These are phyloP conservation scores for Globia sparganii DNA, from an alignment of 2,888 invertebrate species.

Conservation along the genomic window DNA sequence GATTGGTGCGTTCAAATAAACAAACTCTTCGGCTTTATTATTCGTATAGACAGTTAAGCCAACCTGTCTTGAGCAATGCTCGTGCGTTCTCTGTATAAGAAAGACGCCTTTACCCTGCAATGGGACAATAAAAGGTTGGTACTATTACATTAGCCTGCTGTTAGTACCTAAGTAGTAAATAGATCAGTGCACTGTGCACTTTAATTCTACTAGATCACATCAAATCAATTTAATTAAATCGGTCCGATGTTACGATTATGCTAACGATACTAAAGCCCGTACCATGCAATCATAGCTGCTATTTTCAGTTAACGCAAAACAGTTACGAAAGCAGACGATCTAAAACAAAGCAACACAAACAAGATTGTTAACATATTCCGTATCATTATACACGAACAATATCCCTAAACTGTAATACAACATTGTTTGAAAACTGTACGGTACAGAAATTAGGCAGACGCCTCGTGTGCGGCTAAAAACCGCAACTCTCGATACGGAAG, in stretches of 20 bases:
- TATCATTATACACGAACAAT: constrained; percentile 54
- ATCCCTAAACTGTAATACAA: constrained; percentile 42
- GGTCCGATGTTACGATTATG: not conserved
- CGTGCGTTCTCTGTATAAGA: not conserved
- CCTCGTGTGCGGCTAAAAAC: constrained; percentile 66
- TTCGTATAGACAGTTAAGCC: too few relatives aligned
- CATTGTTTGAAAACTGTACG: constrained; percentile 58
- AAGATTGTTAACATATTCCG: constrained; percentile 46
- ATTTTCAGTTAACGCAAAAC: constrained; percentile 32
- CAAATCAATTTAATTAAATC: not conserved
- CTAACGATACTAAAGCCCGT: constrained; percentile 11
- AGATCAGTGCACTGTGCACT: not conserved
- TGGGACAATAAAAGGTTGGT: not conserved
- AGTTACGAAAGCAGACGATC: constrained; percentile 26
- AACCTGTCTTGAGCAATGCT: not conserved
- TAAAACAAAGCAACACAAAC: constrained; percentile 50
- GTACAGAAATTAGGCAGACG: constrained; percentile 58
- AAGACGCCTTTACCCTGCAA: not conserved
- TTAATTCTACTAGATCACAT: not conserved
- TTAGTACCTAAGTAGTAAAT: not conserved
- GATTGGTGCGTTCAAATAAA: too few relatives aligned
- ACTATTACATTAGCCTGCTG: not conserved
- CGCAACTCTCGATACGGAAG: constrained; percentile 72
- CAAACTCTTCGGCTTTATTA: too few relatives aligned
- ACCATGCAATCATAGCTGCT: constrained; percentile 18